phyloP scores from a whole-genome alignment of 2,888 invertebrate genomes.

The Julus scanicus region DNA sequence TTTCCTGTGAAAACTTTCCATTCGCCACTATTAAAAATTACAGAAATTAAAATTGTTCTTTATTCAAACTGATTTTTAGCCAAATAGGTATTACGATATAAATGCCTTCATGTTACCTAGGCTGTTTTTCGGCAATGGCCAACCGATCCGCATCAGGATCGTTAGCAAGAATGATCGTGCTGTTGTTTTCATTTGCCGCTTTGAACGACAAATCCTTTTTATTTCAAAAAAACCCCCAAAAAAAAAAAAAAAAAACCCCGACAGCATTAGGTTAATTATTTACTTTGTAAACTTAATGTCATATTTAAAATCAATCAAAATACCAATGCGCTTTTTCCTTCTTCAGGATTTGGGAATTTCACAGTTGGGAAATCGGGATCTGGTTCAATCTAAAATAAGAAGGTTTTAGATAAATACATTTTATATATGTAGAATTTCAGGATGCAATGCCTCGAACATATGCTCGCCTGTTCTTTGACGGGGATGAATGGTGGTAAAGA shows the following conservation, averaged over 20 bases:
- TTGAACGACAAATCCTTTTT: conserved; percentile 75
- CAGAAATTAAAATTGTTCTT: not conserved
- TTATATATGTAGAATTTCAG: too few relatives aligned
- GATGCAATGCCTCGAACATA: too few relatives aligned
- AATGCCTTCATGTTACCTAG: not conserved
- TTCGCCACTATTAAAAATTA: conserved; percentile 68
- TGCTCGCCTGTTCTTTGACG: conserved; percentile 70
- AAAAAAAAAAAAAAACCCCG: too few relatives aligned
- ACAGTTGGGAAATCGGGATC: conserved; percentile 98
- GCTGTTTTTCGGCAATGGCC: conserved; percentile 87
- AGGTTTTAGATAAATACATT: not conserved
- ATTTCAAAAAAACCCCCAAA: not conserved
- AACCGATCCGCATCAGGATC: conserved; percentile 98
- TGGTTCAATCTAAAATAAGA: conserved; percentile 77
- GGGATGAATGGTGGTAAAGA: conserved; percentile 72
- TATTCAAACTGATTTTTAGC: not conserved
- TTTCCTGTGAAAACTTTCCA: conserved; percentile 97
- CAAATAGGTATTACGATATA: not conserved
- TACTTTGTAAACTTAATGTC: too few relatives aligned
- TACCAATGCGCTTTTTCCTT: conserved; percentile 81
- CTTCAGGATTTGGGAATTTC: conserved; percentile 97
- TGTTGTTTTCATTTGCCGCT: conserved; percentile 78
- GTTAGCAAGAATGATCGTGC: conserved; percentile 88
- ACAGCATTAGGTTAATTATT: too few relatives aligned
- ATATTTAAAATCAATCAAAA: not conserved